A percentile compares a stretch with the other conserved stretches of the same genome.
Conservation (phyloP, 2,797 vertebrate species). For the Anableps anableps region DNA sequence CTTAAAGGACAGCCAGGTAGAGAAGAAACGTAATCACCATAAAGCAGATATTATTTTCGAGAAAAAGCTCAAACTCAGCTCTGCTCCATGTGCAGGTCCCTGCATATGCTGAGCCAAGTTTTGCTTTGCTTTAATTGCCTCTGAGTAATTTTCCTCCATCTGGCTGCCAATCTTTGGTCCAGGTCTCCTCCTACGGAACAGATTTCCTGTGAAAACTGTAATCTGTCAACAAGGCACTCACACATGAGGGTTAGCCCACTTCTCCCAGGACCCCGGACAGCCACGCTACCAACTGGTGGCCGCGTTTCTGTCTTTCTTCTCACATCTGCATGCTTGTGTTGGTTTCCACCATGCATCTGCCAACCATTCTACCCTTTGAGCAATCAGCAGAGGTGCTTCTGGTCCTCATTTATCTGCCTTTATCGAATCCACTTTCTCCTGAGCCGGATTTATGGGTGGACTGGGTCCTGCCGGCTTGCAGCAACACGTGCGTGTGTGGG, state of each 20-base stretch:
- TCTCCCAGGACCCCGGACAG: slow-evolving; percentile 11
- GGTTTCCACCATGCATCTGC: slow-evolving; percentile 19
- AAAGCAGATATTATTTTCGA: background rate
- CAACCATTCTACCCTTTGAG: slow-evolving; percentile 9
- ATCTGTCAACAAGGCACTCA: slow-evolving; percentile 36
- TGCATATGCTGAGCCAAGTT: slow-evolving; percentile 41
- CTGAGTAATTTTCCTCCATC: slow-evolving; percentile 50
- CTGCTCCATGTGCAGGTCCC: slow-evolving; percentile 13
- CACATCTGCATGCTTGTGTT: slow-evolving; percentile 26
- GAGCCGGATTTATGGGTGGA: slow-evolving; percentile 57
- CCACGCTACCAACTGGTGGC: slow-evolving; percentile 18
- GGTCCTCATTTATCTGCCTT: slow-evolving; percentile 61
- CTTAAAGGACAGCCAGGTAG: background rate
- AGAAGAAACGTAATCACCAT: too few relatives aligned
- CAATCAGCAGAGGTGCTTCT: slow-evolving; percentile 33
- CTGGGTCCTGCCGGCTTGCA: slow-evolving; percentile 38
- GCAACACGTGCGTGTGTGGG: slow-evolving; percentile 5
- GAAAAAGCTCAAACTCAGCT: background rate
- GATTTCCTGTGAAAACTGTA: slow-evolving; percentile 51
- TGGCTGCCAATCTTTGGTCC: slow-evolving; percentile 54
- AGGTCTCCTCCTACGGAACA: slow-evolving; percentile 57
- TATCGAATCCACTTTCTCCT: slow-evolving; percentile 52
- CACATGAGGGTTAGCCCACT: slow-evolving; percentile 33
- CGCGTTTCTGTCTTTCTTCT: slow-evolving; percentile 12
- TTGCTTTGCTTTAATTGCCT: slow-evolving; percentile 51